Evolutionary conservation across 1,140 invertebrate species (phyloP), one percentile per base, ranked within the genome.

Genomic region (Nebria ingens): DNA sequence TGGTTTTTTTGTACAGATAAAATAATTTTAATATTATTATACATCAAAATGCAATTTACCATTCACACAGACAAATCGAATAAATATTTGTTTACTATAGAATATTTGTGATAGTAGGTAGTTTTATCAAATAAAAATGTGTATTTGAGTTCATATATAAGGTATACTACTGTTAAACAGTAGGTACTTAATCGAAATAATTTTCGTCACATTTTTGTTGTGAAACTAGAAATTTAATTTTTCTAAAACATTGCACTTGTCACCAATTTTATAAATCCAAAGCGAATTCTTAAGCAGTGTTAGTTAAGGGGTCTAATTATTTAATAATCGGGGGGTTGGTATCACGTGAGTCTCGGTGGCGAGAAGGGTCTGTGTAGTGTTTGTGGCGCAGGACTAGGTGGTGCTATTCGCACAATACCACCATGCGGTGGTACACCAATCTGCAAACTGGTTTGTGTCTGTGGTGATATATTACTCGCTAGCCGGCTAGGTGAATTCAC

Each of bases 311-410:
- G n/a, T 34, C n/a, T 34, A 53, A 62, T 54, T 53, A 54, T 57
- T 19, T 56, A 53, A 51, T 21, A 40, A 22, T 60, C 60, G 17
- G 56, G 52, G 15, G 54, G 54, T 54, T 69, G 64, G 69, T 78
- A 76, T 78, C 68, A 78, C 74, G 69, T 76, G 65, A 64, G 66
- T 58, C 71, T 64, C 2, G 74, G 66, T 49, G 76, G 76, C 38
- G 76, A 78, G 62, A 77, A 78, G 42, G 76, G 76, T 57, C 76
- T 61, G 60, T 78, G 76, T 51, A 78, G 58, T 40, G 61, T 68
- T 45, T 56, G 62, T 54, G 58, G 57, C 19, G 59, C 55, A 20
- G 66, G 61, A 53, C 59, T 67, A 19, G 65, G 61, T 51, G 65
- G 64, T n/a, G 64, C 67, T 64, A 65, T 67, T 53, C 64, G 52